These are phyloP conservation scores for Hyles euphorbiae DNA, from an alignment of 1,140 invertebrate species.

Conservation along the genomic window DNA sequence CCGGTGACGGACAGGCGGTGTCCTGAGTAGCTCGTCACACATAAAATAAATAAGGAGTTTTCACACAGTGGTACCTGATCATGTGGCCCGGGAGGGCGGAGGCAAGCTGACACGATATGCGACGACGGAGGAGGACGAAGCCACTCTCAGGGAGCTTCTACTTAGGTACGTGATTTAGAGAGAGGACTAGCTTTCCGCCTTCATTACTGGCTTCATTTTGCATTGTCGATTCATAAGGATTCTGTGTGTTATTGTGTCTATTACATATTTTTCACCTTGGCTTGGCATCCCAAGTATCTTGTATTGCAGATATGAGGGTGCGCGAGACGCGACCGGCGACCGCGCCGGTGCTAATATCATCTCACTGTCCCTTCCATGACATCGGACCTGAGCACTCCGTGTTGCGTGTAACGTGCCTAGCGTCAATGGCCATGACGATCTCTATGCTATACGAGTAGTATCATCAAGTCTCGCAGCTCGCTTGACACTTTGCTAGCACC, in stretches of 20 bases:
- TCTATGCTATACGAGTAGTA: slow-evolving; percentile 20
- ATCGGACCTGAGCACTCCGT: slow-evolving; percentile 56
- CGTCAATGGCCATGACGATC: slow-evolving; percentile 53
- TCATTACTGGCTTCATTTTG: slow-evolving; percentile 59
- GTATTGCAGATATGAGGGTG: slow-evolving; percentile 61
- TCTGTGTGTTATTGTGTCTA: slow-evolving; percentile 58
- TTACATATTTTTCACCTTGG: slow-evolving; percentile 58
- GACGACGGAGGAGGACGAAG: slow-evolving; percentile 86
- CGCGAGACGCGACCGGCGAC: slow-evolving; percentile 36
- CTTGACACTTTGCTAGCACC: slow-evolving; percentile 32
- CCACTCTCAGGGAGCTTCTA: slow-evolving; percentile 90
- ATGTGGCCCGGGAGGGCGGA: slow-evolving; percentile 74
- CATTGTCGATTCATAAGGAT: slow-evolving; percentile 53
- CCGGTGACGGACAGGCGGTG: neutral
- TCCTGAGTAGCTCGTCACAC: neutral
- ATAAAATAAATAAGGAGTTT: slow-evolving; percentile 59
- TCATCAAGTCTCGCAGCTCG: slow-evolving; percentile 23
- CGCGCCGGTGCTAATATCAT: slow-evolving; percentile 35
- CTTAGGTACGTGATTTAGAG: slow-evolving; percentile 82
- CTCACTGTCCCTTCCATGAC: slow-evolving; percentile 50
- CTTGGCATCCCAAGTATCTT: slow-evolving; percentile 68
- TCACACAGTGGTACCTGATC: slow-evolving; percentile 72
- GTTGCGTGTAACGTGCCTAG: slow-evolving; percentile 47
- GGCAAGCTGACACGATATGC: slow-evolving; percentile 76
- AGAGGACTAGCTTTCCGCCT: slow-evolving; percentile 64